Evolutionary conservation across 2,113 vertebrate species (phyloP), one percentile per base, ranked within the genome.

Genomic region (Bubo bubo): DNA sequence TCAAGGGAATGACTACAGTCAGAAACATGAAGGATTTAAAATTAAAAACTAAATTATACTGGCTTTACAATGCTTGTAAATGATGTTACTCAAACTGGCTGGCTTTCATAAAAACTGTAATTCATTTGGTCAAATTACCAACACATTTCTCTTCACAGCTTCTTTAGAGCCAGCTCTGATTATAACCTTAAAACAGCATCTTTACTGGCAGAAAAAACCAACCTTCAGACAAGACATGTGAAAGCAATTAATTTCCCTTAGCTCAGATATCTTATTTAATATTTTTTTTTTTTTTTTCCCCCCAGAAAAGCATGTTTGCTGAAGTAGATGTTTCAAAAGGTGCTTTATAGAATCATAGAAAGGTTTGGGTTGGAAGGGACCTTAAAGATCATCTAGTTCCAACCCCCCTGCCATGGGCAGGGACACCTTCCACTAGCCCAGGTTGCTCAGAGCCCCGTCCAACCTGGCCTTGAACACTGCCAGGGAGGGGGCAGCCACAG

Each of bases 161-260:
- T 95, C 81, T 97, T 91, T 74, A 1, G 35, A 92, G 81, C n/a
- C 90, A 95, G 68, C 83, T 97, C 77, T 88, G 97, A 86, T 97
- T 97, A 94, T 86, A 95, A 95, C 74, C 83, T 93, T 88, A 79
- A 97, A 96, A 96, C 85, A 95, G 45, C 74, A 79, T 93, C 86
- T 96, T 96, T 96, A 91, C 79, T 79, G 88, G 64, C 18, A 59
- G 60, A 53, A 67, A 63, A 50, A 93, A 39, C 26, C 63, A 66
- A 70, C 68, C 74, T 92, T 86, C 83, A 95, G 64, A 89, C n/a
- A 81, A 81, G 71, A 68, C 67, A 79, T 55, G 70, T 84, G 89
- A 94, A 95, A 96, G 93, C 62, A 88, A 85, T 91, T 67, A 30
- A 60, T 80, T 96, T 97, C 50, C 64, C 72, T 59, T 86, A 90